Conservation (phyloP, 2,888 invertebrate genomes). For the Mythimna lalbum region DNA sequence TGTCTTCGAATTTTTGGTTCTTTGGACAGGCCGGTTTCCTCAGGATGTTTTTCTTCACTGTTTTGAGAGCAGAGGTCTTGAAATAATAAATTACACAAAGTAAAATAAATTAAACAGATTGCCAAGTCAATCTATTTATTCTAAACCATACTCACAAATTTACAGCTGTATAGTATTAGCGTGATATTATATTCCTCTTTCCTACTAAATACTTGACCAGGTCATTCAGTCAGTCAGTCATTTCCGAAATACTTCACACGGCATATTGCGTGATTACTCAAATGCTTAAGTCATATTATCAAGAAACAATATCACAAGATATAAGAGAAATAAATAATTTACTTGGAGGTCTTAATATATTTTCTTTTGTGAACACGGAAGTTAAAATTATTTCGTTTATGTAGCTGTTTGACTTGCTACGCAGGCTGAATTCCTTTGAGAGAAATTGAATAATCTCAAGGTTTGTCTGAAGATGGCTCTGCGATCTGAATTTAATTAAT, state of each 20-base stretch:
- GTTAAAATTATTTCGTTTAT: slow-evolving; percentile 9
- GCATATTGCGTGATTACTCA: slow-evolving; percentile 55
- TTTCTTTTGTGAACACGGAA: slow-evolving; percentile 3
- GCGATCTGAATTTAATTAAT: slow-evolving; percentile 24
- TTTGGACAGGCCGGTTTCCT: too few species aligned
- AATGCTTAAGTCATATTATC: slow-evolving; percentile 48
- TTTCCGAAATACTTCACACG: slow-evolving; percentile 51
- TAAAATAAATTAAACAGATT: too few species aligned
- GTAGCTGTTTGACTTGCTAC: slow-evolving; percentile 17
- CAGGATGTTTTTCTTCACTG: too few species aligned
- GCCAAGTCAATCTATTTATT: too few species aligned
- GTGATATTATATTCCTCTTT: slow-evolving; percentile 11
- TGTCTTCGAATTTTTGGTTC: too few species aligned
- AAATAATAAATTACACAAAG: too few species aligned
- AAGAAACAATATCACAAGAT: neutral
- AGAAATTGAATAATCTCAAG: slow-evolving; percentile 12
- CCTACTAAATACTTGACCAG: slow-evolving; percentile 5
- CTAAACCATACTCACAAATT: too few species aligned
- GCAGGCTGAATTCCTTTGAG: slow-evolving; percentile 14
- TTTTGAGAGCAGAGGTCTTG: too few species aligned
- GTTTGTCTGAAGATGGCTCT: neutral
- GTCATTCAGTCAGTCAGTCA: slow-evolving; percentile 24
- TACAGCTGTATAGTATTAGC: too few species aligned
- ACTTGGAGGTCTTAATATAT: slow-evolving; percentile 6
- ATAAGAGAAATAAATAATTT: slow-evolving; percentile 15